Percentiles rank a stretch among this genome's conserved stretches.
Conservation (phyloP, 64 coral and sea anemone genomes). For the Porites lutea region DNA sequence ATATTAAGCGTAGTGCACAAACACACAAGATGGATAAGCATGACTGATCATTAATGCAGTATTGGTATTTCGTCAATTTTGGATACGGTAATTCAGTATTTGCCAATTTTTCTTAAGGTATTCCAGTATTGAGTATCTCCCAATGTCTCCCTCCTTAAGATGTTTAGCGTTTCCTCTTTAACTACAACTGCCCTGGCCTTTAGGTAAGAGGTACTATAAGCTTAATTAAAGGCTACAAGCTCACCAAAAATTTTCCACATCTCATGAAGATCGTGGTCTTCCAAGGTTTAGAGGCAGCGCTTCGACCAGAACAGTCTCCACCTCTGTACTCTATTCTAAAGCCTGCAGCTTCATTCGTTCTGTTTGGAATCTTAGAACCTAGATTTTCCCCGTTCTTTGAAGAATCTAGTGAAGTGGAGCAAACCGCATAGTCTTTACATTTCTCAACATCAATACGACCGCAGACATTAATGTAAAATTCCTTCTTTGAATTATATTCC, state of each 20-base stretch:
- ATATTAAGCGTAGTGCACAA: too few relatives aligned
- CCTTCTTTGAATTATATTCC: neutral
- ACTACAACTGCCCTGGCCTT: neutral
- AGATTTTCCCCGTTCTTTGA: neutral
- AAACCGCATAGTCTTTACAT: conserved; percentile 52
- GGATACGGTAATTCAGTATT: too few relatives aligned
- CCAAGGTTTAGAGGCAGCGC: neutral
- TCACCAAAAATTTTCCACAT: conserved; percentile 90
- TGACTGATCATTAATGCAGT: too few relatives aligned
- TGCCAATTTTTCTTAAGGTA: too few relatives aligned
- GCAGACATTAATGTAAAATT: conserved; percentile 80
- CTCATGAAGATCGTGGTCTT: conserved; percentile 71
- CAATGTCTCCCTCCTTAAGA: too few relatives aligned
- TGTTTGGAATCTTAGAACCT: neutral
- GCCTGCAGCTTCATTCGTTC: conserved; percentile 23
- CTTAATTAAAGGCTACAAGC: neutral
- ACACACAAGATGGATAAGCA: too few relatives aligned
- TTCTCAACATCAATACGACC: neutral
- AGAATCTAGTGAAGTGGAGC: neutral
- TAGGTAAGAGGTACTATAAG: too few relatives aligned
- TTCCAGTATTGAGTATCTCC: too few relatives aligned
- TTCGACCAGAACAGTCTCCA: conserved; percentile 22
- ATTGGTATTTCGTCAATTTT: too few relatives aligned
- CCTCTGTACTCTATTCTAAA: conserved; percentile 55
- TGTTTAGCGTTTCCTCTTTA: too few relatives aligned